phyloP scores from a whole-genome alignment of 1,140 invertebrate species.

The Goniozus legneri region DNA sequence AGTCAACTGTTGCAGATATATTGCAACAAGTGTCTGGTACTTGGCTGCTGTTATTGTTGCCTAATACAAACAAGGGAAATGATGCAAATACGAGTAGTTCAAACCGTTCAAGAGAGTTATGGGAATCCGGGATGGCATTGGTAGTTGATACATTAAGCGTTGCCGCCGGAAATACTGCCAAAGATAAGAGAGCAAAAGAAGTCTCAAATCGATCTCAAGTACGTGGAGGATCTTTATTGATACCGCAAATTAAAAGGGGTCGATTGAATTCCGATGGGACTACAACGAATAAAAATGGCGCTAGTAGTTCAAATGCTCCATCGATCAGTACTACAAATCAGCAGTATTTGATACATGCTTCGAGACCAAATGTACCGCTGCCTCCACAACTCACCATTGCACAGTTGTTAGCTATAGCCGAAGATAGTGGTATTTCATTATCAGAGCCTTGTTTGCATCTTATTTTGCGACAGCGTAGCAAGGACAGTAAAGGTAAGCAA shows the following conservation, averaged over 20 bases:
- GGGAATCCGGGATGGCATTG: conserved; percentile 55
- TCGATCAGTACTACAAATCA: conserved; percentile 33
- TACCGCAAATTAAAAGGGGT: conserved; percentile 37
- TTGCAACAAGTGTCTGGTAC: conserved; percentile 59
- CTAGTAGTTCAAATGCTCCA: conserved; percentile 25
- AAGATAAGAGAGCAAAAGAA: conserved; percentile 79
- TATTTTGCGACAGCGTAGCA: conserved; percentile 40
- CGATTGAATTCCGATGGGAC: conserved; percentile 36
- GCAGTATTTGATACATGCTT: conserved; percentile 50
- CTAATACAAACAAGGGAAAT: conserved; percentile 41
- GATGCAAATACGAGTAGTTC: conserved; percentile 38
- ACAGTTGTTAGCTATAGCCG: conserved; percentile 60
- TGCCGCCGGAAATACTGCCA: conserved; percentile 76
- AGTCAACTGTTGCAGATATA: conserved; percentile 65
- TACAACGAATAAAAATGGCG: conserved; percentile 25
- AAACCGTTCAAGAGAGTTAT: conserved; percentile 42
- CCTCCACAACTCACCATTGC: conserved; percentile 60
- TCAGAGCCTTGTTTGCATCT: conserved; percentile 58
- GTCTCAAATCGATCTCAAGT: conserved; percentile 60
- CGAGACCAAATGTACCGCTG: conserved; percentile 52
- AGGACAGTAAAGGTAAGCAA: conserved; percentile 41
- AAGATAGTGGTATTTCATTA: conserved; percentile 56
- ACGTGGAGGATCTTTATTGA: no score
- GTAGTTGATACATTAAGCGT: conserved; percentile 65
- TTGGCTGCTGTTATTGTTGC: conserved; percentile 42